These are phyloP conservation scores for Idaea aversata DNA, from an alignment of 2,888 invertebrate genomes.

Conservation along the genomic window DNA sequence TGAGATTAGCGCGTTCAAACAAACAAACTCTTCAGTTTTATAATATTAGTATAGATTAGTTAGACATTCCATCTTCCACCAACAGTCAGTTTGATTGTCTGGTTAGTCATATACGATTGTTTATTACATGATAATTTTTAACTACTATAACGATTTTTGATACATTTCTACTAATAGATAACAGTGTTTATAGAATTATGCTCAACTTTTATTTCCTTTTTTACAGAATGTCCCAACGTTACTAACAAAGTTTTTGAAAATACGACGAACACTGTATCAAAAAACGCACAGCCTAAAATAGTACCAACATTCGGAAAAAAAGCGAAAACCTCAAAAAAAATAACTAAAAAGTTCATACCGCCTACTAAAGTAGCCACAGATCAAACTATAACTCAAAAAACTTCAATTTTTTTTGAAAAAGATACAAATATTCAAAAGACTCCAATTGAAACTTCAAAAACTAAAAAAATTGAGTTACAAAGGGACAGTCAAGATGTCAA, in stretches of 20 bases:
- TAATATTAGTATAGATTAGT: no score
- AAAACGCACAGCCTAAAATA: constrained; percentile 24
- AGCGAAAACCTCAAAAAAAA: constrained; percentile 11
- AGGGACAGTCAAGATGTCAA: no score
- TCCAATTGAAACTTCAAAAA: not conserved
- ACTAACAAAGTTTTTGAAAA: no score
- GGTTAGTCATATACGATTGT: no score
- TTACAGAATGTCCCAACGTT: constrained; percentile 17
- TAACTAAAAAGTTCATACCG: constrained; percentile 50
- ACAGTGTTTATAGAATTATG: no score
- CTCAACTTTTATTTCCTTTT: not conserved
- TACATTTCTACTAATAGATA: no score
- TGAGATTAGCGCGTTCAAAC: no score
- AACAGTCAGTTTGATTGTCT: no score
- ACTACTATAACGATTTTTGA: no score
- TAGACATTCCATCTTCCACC: no score
- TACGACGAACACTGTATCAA: not conserved
- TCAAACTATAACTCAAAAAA: constrained; percentile 5
- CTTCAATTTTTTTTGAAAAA: not conserved
- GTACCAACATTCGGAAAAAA: constrained; percentile 44
- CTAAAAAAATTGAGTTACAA: not conserved
- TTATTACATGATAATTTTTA: no score
- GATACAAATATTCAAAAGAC: not conserved
- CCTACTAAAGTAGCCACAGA: constrained; percentile 36
- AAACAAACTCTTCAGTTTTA: no score